Evolutionary conservation across 2,113 vertebrate species (phyloP), one percentile per base, ranked within the genome.

Genomic region (Hucho hucho): DNA sequence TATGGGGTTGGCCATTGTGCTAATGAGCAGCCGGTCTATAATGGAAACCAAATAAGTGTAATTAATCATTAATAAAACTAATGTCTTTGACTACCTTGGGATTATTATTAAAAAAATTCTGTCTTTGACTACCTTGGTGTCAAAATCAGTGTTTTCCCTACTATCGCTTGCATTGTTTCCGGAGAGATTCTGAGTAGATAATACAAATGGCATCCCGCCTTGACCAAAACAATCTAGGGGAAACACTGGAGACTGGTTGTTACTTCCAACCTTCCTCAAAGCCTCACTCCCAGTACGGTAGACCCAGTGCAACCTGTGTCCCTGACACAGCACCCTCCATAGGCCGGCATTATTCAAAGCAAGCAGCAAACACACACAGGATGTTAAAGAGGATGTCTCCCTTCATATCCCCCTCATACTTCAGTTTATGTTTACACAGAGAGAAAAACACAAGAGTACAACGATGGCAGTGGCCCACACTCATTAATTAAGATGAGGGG

Each of bases 401-500:
- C 9, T 63, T 63, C 59, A 53, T 63, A 11, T n/a, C 11, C 25
- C 63, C 22, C 24, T 64, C 63, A 63, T 24, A 25, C 61, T n/a
- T n/a, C 61, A 64, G 22, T n/a, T 3, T 16, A 28, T 64, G 25
- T 64, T 26, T 28, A 6, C n/a, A n/a, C 25, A 12, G 25, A 28
- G 13, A 64, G 6, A 28, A 16, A 25, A 46, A 46, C 6, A 72
- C 65, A 28, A 72, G 29, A 65, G 18, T 2, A 28, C 22, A 64
- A 28, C 25, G 63, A n/a, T 25, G 20, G 14, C 64, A 13, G 37
- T 4, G 24, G 32, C 29, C 32, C 24, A 32, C 46, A 32, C 46
- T 69, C 64, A 56, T 76, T 46, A 37, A 67, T 76, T 47, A 9
- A 69, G 24, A 80, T 59, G 78, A 28, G 18, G 63, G 63, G 63